A percentile compares a stretch with the other conserved stretches of the same genome.
Evolutionary conservation across 2,888 invertebrate genomes (phyloP).

Genomic region (Julus scanicus): DNA sequence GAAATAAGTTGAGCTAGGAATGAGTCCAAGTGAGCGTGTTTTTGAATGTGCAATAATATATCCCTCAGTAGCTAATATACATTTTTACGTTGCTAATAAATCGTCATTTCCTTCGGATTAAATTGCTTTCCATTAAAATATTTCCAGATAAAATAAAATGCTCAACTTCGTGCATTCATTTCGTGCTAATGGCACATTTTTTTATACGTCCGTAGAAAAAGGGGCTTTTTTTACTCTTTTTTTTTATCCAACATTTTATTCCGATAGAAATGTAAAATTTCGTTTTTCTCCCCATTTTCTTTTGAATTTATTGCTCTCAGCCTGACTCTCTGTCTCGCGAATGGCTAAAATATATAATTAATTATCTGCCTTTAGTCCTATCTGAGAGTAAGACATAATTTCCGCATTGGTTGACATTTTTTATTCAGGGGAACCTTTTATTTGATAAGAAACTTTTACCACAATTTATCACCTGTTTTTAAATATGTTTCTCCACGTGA

Average conservation of each 20-base stretch:
- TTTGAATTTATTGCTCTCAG: neutral
- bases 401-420: neutral
- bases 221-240: no score
- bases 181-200: neutral
- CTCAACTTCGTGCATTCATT: neutral
- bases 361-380: neutral
- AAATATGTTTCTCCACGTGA: no score
- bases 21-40: no score
- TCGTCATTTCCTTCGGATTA: neutral
- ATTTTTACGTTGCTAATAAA: neutral
- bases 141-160: neutral
- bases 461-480: no score
- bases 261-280: neutral
- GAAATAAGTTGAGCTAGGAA: no score
- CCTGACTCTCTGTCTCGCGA: neutral
- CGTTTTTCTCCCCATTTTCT: neutral
- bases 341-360: neutral
- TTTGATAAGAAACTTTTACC: neutral
- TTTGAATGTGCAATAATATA: no score
- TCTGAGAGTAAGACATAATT: neutral
- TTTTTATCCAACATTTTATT: no score
- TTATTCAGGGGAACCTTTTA: neutral
- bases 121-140: constrained; percentile 1
- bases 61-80: neutral
- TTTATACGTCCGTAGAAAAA: no score